Evolutionary conservation across 1,140 invertebrate species (phyloP).

Genomic region (Cydia amplana): DNA sequence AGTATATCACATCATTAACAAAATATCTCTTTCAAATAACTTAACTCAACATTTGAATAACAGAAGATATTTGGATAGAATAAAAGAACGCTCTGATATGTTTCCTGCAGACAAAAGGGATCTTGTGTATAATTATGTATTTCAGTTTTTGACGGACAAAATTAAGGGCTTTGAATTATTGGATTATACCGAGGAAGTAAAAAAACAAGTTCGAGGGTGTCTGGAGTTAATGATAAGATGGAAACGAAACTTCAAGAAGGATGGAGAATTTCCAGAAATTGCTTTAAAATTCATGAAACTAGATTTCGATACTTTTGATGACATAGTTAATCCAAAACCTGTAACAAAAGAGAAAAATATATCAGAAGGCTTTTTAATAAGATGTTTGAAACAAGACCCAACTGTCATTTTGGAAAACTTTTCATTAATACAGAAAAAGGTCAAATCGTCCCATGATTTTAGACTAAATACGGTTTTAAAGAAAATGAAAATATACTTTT

Average conservation of each 20-base stretch:
- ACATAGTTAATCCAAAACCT: constrained; percentile 34
- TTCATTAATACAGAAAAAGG: constrained; percentile 32
- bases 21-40: constrained; percentile 46
- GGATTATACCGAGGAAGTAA: constrained; percentile 37
- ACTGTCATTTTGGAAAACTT: constrained; percentile 43
- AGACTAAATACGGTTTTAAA: constrained; percentile 43
- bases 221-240: neutral
- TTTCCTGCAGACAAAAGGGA: constrained; percentile 44
- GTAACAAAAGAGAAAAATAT: constrained; percentile 34
- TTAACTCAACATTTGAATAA: constrained; percentile 36
- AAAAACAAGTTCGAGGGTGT: constrained; percentile 33
- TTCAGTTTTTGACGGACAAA: constrained; percentile 44
- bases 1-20: constrained; percentile 51
- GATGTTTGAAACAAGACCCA: constrained; percentile 54
- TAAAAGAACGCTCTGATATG: constrained; percentile 41
- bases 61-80: constrained; percentile 24
- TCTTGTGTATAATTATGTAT: constrained; percentile 48
- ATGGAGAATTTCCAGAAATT: constrained; percentile 49
- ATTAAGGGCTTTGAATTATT: constrained; percentile 42
- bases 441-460: constrained; percentile 31
- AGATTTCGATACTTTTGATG: constrained; percentile 42
- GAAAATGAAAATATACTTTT: constrained; percentile 61
- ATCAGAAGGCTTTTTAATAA: constrained; percentile 40
- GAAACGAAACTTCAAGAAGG: constrained; percentile 39
- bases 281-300: constrained; percentile 47